Evolutionary conservation across 2,113 vertebrate genomes (phyloP).

Genomic region (Pelusios castaneus): DNA sequence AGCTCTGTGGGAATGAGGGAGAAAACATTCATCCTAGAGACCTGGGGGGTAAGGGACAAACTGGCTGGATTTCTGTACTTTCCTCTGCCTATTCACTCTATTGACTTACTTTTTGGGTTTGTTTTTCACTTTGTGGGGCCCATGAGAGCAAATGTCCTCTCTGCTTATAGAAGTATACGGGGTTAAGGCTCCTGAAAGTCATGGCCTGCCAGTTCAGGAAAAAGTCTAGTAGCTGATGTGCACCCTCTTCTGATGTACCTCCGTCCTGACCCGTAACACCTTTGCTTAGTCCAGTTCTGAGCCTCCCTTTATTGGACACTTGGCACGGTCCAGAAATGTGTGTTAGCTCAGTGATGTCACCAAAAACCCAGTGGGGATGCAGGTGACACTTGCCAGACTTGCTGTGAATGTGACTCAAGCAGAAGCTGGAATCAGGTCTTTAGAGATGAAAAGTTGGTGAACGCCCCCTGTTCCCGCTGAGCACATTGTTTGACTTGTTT

Average conservation of each 20-base stretch:
- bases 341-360: background rate
- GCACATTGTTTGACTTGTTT: background rate
- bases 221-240: rapidly evolving
- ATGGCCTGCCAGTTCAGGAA: rapidly evolving
- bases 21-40: rapidly evolving
- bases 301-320: rapidly evolving
- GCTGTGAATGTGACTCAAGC: background rate
- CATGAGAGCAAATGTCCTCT: rapidly evolving
- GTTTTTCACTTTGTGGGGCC: rapidly evolving
- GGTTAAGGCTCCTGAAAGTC: rapidly evolving
- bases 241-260: rapidly evolving
- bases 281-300: rapidly evolving
- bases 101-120: rapidly evolving
- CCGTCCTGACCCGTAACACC: rapidly evolving
- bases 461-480: background rate
- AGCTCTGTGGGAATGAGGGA: background rate
- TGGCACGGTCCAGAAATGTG: background rate
- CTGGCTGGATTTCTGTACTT: background rate
- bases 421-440: rapidly evolving
- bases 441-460: background rate
- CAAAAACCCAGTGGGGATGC: background rate
- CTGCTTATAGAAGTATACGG: rapidly evolving
- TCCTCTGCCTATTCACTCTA: background rate
- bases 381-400: background rate
- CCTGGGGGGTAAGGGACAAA: background rate